phyloP scores from a whole-genome alignment of 2,113 vertebrate species.

The Neopipo cinnamomea region DNA sequence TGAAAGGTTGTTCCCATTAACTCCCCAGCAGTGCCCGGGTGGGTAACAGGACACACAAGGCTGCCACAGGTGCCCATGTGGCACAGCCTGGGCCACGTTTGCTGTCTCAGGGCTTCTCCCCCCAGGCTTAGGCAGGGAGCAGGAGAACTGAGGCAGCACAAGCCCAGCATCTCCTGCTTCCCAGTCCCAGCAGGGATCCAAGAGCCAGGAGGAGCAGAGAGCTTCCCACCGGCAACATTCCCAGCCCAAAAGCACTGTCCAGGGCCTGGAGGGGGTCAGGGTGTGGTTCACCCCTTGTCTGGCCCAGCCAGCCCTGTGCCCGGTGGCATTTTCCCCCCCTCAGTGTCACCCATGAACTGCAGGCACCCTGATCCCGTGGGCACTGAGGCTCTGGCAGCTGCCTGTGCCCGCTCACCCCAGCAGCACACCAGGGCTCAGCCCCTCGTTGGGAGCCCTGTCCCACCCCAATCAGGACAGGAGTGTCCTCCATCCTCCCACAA shows the following conservation, averaged over 20 bases:
- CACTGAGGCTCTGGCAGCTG: background rate
- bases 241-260: background rate
- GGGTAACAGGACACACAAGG: fast-evolving
- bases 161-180: background rate
- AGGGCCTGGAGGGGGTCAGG: background rate
- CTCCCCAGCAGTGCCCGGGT: background rate
- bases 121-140: background rate
- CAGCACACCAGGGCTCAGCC: fast-evolving
- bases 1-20: background rate
- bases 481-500: background rate
- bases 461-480: background rate
- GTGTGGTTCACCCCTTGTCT: fast-evolving
- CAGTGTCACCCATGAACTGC: background rate
- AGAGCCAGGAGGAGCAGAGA: background rate
- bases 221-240: background rate
- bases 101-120: background rate
- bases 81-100: fast-evolving
- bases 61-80: background rate
- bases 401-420: fast-evolving
- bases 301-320: background rate
- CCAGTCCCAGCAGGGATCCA: fast-evolving
- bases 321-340: fast-evolving
- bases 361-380: background rate
- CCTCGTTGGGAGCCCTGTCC: background rate
- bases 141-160: fast-evolving